Conservation (phyloP, 1,140 invertebrate species). For the Cydia amplana region DNA sequence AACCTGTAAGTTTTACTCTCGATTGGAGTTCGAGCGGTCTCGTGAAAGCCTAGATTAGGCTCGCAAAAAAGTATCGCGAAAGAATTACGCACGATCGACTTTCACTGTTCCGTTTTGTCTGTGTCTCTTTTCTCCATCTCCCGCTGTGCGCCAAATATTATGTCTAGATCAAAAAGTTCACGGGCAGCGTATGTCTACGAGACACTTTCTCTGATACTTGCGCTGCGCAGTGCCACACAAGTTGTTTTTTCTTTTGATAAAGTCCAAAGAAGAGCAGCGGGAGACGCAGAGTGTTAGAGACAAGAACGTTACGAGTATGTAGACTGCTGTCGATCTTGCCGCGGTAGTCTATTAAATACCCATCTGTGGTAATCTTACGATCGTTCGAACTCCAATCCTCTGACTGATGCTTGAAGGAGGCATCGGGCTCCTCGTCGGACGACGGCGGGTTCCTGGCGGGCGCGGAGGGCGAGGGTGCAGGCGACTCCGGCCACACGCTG, state of each 20-base stretch:
- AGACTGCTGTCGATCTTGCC: not conserved
- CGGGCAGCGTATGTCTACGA: not conserved
- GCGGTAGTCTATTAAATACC: not conserved
- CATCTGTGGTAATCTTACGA: not conserved
- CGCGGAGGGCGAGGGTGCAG: constrained; percentile 58
- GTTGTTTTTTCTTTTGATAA: not conserved
- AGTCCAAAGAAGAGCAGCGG: not conserved
- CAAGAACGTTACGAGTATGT: no score
- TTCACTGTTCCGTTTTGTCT: constrained; percentile 2
- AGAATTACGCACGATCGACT: constrained; percentile 15
- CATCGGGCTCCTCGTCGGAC: constrained; percentile 75
- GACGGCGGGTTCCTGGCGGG: constrained; percentile 72
- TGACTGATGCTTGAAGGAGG: constrained; percentile 67
- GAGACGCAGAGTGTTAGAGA: not conserved
- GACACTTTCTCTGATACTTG: not conserved
- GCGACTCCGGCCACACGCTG: constrained; percentile 72
- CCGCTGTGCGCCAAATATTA: not conserved
- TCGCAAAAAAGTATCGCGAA: constrained; percentile 12
- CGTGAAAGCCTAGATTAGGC: constrained; percentile 18
- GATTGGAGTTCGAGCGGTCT: constrained; percentile 25
- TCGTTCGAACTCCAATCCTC: constrained; percentile 12
- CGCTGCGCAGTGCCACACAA: not conserved
- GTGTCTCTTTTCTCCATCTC: not conserved
- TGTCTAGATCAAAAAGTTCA: not conserved
- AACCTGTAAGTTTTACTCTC: constrained; percentile 28